Evolutionary conservation across 2,113 vertebrate species (phyloP), one percentile per base, ranked within the genome.

Genomic region (Amia ocellicauda): DNA sequence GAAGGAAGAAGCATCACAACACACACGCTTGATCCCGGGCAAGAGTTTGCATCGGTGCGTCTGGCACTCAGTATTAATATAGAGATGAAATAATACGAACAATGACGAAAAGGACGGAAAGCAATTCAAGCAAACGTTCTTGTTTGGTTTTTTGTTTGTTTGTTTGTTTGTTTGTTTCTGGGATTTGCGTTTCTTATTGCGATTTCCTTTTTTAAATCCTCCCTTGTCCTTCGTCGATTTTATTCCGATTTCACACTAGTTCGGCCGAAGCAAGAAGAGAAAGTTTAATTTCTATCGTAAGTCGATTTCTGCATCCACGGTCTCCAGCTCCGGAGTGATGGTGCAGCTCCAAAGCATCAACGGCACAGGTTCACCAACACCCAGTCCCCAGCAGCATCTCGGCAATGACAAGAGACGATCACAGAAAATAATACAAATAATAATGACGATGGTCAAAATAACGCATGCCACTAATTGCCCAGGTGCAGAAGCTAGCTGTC

Each of bases 1-100:
- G 72, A 72, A 72, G 84, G 83, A 83, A 90, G 86, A 85, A 89
- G 89, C 93, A 94, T 95, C 90, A 89, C 92, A 89, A 85, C 90
- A 76, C 74, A 58, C 66, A 60, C 74, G 26, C 69, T 68, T 54
- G 74, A 36, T 74, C 55, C 78, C 70, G 76, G 76, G 66, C 59
- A 70, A 66, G 62, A 74, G 75, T 67, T 80, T 71, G 67, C 76
- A 73, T 66, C 53, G 74, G 66, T 72, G 69, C 64, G 68, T 64
- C 70, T 49, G 22, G 31, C 60, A 72, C 75, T 68, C 74, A 54
- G 54, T 43, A 64, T 66, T 24, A 69, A 22, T 61, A 71, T 19
- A 28, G 67, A 66, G 60, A 57, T 74, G 67, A 63, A 71, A 70
- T 75, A 79, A 72, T 63, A 64, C 74, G 57, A 40, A 60, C 42